Evolutionary conservation across 2,888 invertebrate genomes (phyloP), one percentile per base, ranked within the genome.

Genomic region (Germaria angustata): DNA sequence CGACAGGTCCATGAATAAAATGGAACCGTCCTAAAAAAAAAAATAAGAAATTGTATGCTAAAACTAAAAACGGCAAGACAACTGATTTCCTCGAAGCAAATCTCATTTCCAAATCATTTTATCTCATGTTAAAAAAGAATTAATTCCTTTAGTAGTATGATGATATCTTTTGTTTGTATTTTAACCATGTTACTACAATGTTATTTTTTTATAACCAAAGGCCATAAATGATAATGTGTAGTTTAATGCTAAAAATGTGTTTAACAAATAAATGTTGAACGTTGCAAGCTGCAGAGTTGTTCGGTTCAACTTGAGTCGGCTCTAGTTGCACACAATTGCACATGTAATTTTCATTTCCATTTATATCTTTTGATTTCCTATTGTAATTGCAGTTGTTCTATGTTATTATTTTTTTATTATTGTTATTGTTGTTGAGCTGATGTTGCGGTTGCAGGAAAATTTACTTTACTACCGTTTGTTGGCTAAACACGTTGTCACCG

Each of bases 261-360:
- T 77, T 84, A 83, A 84, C 86, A 84, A 57, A 66, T 79, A 84
- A 53, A 77, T 28, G 63, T 82, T 83, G 82, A 80, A 73, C 85
- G 80, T 68, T 63, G 44, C 53, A 59, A 24, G 57, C 8, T 49
- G 15, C 4, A 15, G 2, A 13, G 28, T 1, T 44, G 22, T 41
- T 28, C 24, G n/a, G 7, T 57, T 24, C 44, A 57, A 36, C 32
- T 69, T 15, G 49, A 49, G 55, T 65, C 46, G 76, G 81, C 61
- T 81, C 77, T 9, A 81, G 53, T 81, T 81, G 76, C 73, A 75
- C 68, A 61, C 51, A 80, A 61, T 66, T 66, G 63, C 69, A 77
- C 68, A 78, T 55, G 69, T 55, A 78, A 71, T 78, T 63, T 71
- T 63, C 34, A 66, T 66, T 66, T 65, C 36, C 32, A 75, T 65